These are phyloP conservation scores for Cyclophora albipunctata DNA, from an alignment of 2,888 invertebrate genomes.

Conservation along the genomic window DNA sequence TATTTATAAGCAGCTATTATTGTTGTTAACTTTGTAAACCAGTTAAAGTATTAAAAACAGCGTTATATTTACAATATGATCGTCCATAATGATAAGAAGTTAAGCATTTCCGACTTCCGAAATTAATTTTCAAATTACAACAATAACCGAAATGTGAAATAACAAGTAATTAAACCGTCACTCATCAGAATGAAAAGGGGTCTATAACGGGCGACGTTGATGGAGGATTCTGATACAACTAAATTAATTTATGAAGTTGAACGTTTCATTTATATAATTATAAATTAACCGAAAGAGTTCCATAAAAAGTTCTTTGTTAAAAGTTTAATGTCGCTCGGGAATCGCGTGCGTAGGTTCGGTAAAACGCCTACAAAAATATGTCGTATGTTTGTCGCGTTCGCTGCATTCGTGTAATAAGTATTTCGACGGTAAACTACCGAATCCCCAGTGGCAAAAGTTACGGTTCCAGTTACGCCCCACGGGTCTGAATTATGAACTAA, in stretches of 20 bases:
- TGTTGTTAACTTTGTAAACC: no score
- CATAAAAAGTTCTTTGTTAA: no score
- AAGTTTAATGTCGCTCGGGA: conserved; percentile 22
- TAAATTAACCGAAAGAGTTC: no score
- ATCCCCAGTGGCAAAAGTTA: conserved; percentile 38
- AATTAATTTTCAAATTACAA: conserved; percentile 27
- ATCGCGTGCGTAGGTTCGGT: conserved; percentile 28
- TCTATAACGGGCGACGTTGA: conserved; percentile 32
- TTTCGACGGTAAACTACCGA: conserved; percentile 27
- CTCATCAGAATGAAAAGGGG: conserved; percentile 32
- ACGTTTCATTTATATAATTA: conserved; percentile 15
- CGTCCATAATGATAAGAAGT: background rate
- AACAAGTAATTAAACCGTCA: conserved; percentile 41
- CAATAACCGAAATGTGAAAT: conserved; percentile 29
- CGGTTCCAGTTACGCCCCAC: conserved; percentile 33
- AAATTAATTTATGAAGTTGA: conserved; percentile 33
- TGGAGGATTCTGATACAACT: conserved; percentile 34
- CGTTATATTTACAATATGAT: background rate
- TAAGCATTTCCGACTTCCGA: conserved; percentile 2
- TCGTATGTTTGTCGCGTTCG: conserved; percentile 19
- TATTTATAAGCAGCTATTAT: no score
- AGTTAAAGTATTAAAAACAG: no score
- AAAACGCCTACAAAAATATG: conserved; percentile 2
- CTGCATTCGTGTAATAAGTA: conserved; percentile 23
- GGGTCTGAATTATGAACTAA: conserved; percentile 55